phyloP scores from a whole-genome alignment of 2,113 vertebrate genomes.

The Calyptommatus sinebrachiatus region DNA sequence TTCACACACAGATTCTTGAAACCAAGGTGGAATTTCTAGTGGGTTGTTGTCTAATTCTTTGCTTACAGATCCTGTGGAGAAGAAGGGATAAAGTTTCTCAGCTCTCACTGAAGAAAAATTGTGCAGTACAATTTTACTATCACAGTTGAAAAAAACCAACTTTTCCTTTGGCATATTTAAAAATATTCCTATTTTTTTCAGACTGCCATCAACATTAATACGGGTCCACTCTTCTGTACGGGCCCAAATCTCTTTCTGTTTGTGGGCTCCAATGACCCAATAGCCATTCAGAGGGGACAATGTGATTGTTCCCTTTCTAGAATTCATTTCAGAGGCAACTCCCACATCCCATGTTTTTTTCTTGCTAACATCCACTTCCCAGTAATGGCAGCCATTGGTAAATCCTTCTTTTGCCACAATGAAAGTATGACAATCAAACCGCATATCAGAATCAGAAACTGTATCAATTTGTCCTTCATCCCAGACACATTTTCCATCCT shows the following conservation, averaged over 20 bases:
- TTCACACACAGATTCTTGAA: no score
- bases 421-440: background rate
- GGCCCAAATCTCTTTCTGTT: constrained; percentile 32
- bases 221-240: constrained; percentile 27
- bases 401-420: constrained; percentile 25
- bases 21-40: background rate
- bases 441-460: background rate
- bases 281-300: constrained; percentile 38
- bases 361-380: constrained; percentile 20
- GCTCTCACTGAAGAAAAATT: background rate
- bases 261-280: constrained; percentile 33
- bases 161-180: constrained; percentile 11
- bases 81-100: background rate
- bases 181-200: constrained; percentile 25
- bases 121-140: background rate
- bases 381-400: constrained; percentile 25
- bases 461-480: background rate
- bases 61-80: background rate
- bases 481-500: background rate
- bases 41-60: background rate
- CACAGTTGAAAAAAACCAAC: background rate
- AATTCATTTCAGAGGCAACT: constrained; percentile 4
- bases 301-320: constrained; percentile 25
- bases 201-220: constrained; percentile 18
- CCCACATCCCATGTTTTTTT: constrained; percentile 39